Conservation (phyloP, 2,113 vertebrate genomes). For the Orycteropus afer region DNA sequence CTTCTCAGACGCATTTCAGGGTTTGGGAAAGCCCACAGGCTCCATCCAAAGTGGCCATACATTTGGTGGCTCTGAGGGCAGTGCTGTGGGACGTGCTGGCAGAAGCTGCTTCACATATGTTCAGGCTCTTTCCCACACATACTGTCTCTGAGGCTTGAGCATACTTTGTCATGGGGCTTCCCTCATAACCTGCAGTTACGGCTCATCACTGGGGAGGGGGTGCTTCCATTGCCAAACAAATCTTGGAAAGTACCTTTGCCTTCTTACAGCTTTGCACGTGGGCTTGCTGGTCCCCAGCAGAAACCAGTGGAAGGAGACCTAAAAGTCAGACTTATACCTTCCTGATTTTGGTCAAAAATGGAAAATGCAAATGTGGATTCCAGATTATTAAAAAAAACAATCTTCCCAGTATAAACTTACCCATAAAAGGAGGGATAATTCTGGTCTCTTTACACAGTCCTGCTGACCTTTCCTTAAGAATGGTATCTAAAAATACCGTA, state of each 20-base stretch:
- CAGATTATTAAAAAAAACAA: constrained; percentile 59
- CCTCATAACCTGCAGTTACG: not conserved
- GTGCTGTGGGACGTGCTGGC: not conserved
- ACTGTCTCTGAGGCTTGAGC: not conserved
- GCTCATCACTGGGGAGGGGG: not conserved
- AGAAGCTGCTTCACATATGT: constrained; percentile 38
- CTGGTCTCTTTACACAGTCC: constrained; percentile 55
- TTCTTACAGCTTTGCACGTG: not conserved
- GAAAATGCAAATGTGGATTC: constrained; percentile 71
- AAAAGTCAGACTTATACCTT: not conserved
- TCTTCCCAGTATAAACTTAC: constrained; percentile 52
- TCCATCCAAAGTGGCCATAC: constrained; percentile 61
- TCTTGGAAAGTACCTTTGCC: not conserved
- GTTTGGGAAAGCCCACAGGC: constrained; percentile 36
- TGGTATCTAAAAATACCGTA: constrained; percentile 81
- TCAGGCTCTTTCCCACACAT: not conserved
- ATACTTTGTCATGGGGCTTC: not conserved
- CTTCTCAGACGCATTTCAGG: constrained; percentile 32
- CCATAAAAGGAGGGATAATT: constrained; percentile 76
- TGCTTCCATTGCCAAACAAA: not conserved
- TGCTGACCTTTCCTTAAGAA: constrained; percentile 83
- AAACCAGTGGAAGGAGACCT: not conserved
- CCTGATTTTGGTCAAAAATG: constrained; percentile 71
- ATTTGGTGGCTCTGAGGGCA: not conserved
- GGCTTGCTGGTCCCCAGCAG: not conserved